Evolutionary conservation across 2,797 vertebrate genomes (phyloP).

Genomic region (Muscicapa comitata): DNA sequence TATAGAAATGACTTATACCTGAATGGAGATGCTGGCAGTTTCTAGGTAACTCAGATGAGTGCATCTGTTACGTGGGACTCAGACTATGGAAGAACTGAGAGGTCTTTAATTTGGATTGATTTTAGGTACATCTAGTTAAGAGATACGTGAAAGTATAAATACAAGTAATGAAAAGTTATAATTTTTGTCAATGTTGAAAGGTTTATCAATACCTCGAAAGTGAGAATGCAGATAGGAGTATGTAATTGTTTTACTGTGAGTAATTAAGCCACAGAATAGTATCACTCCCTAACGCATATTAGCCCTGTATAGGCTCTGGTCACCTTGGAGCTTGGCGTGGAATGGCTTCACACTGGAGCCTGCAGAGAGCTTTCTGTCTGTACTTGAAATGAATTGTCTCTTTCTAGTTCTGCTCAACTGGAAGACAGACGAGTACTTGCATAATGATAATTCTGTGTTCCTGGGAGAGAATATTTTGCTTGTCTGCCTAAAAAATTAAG

Average conservation of each 20-base stretch:
- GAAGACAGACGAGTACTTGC: neutral
- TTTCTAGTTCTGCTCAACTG: neutral
- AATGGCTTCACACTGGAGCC: neutral
- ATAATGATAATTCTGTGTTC: neutral
- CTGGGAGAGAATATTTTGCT: neutral
- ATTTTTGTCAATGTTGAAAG: neutral
- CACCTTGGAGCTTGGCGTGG: neutral
- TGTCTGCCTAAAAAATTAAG: neutral
- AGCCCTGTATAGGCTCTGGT: neutral
- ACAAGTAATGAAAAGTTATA: neutral
- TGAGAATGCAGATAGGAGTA: neutral
- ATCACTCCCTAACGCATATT: accelerated
- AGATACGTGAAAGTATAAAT: neutral
- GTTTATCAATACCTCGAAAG: neutral
- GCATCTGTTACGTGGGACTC: neutral
- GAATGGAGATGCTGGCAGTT: neutral
- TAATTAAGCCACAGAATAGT: neutral
- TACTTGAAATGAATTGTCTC: neutral
- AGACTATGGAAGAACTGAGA: neutral
- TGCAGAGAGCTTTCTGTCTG: neutral
- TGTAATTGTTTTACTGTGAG: neutral
- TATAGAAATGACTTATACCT: neutral
- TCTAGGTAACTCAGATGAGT: neutral
- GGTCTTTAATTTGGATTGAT: neutral
- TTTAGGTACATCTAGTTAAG: neutral